phyloP scores from a whole-genome alignment of 2,888 invertebrate species.

The Dynastes grantii region DNA sequence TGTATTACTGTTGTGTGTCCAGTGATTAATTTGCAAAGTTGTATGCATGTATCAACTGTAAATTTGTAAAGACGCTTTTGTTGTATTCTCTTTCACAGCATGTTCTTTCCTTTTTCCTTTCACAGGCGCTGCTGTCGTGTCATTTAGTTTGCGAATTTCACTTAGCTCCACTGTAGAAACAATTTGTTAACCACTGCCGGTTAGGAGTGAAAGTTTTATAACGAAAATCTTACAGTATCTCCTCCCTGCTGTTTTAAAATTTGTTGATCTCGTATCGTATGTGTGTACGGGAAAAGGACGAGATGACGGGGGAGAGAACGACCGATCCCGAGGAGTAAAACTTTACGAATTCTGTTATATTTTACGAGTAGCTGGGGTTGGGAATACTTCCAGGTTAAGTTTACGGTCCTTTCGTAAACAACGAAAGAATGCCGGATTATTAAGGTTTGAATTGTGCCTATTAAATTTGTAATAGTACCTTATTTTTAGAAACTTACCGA shows the following conservation, averaged over 20 bases:
- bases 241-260: conserved; percentile 38
- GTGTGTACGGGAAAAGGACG: conserved; percentile 12
- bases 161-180: conserved; percentile 32
- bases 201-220: conserved; percentile 43
- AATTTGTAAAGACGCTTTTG: conserved; percentile 47
- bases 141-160: conserved; percentile 32
- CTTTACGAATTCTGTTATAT: conserved; percentile 46
- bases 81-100: conserved; percentile 18
- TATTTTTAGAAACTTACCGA: conserved; percentile 23
- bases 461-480: conserved; percentile 45
- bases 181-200: conserved; percentile 40
- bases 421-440: conserved; percentile 37
- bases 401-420: conserved; percentile 31
- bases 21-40: conserved; percentile 52
- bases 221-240: conserved; percentile 37
- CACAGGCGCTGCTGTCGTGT: neutral
- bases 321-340: conserved; percentile 29
- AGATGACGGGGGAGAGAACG: conserved; percentile 10
- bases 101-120: neutral
- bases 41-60: conserved; percentile 43
- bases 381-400: conserved; percentile 38
- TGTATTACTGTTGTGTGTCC: conserved; percentile 50
- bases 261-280: conserved; percentile 30
- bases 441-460: conserved; percentile 41
- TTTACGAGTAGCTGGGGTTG: conserved; percentile 38